These are phyloP conservation scores for Calliopsis andreniformis DNA, from an alignment of 1,140 invertebrate genomes.

Conservation along the genomic window DNA sequence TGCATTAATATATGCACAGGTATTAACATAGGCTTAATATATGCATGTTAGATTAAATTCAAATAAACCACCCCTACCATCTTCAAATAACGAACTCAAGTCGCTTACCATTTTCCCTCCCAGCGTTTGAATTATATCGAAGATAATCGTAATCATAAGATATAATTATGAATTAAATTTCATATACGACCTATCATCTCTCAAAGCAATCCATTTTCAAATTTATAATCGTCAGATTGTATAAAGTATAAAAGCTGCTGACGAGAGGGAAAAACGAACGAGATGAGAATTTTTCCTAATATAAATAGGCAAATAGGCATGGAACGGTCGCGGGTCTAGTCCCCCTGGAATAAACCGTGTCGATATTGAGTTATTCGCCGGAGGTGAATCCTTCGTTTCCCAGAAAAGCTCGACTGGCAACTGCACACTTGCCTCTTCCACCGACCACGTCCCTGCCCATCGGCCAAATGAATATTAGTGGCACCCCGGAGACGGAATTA, in stretches of 20 bases:
- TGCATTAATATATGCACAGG: no score
- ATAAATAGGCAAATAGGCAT: constrained; percentile 64
- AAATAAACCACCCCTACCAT: no score
- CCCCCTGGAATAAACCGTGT: constrained; percentile 69
- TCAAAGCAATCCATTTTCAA: constrained; percentile 17
- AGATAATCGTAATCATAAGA: no score
- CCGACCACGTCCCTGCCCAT: constrained; percentile 58
- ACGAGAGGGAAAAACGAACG: constrained; percentile 31
- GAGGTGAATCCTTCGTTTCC: constrained; percentile 69
- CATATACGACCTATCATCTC: background rate
- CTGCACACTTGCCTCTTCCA: constrained; percentile 62
- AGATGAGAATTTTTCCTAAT: constrained; percentile 4
- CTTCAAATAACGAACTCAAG: no score
- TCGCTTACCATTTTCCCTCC: no score
- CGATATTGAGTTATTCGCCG: constrained; percentile 78
- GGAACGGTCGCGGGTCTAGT: constrained; percentile 62
- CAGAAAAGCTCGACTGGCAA: constrained; percentile 59
- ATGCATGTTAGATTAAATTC: no score
- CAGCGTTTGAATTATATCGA: no score
- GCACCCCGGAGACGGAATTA: constrained; percentile 76
- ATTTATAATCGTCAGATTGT: background rate
- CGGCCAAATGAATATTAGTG: constrained; percentile 78
- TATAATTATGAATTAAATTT: no score
- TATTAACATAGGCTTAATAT: no score
- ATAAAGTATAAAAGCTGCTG: background rate